Base-by-base conservation (phyloP, 1,140 invertebrate genomes). In the Pollicipes pollicipes region DNA sequence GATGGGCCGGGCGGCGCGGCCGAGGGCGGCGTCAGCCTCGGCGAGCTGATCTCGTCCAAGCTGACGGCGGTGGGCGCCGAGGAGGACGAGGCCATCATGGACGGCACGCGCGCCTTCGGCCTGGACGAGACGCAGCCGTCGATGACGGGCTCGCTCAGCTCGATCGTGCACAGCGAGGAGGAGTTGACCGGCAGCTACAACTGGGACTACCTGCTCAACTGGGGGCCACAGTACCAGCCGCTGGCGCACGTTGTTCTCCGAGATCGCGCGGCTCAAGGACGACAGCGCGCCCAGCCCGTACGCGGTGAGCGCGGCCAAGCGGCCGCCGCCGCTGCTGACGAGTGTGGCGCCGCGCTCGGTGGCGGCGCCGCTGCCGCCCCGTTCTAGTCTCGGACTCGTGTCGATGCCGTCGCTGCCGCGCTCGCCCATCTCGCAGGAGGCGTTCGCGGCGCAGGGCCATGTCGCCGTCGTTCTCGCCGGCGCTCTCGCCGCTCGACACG, bases 141-240 rank as follows among this genome's bases (percentile, higher is more conserved):
- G 0, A 92, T 95, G 88, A 93, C 91, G 45, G 93, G 93, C 27
- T 95, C 93, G 0, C 80, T 97, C 4, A 96, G 93, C 79, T 96
- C 92, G 29, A 96, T 97, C 73, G 93, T 97, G 68, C 94, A 97
- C 81, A 95, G 92, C 78, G 83, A 85, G 77, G 95, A 97, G 81
- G 94, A 97, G 80, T 82, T 97, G 58, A 93, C 92, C 0, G 95
- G 94, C n/a, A 97, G 93, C 76, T 98, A 98, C 80, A 97, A 97
- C 79, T 98, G 95, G 95, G 95, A 98, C 77, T 98, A 98, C 80
- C 83, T 98, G 35, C 81, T 97, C 13, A 93, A 97, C 78, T 98
- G 95, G 95, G 93, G 94, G 21, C 95, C 95, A 0, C 94, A 97
- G 78, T 98, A 97, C 79, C 95, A 97, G 79, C 94, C 95, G 0